Base-by-base conservation (phyloP, 2,113 vertebrate species). In the Anthoscopus minutus region DNA sequence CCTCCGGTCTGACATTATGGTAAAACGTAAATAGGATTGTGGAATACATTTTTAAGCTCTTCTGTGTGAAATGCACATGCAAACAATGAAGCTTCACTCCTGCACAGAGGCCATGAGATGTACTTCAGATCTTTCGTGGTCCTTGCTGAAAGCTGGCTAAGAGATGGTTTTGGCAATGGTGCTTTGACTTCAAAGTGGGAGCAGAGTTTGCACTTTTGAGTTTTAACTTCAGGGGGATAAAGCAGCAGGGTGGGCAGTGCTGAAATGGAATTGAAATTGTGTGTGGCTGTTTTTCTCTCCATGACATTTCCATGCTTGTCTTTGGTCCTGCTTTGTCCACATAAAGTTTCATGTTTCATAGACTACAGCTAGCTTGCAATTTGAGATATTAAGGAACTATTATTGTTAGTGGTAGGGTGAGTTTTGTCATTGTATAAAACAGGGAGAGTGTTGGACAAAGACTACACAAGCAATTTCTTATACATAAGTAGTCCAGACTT, bases 81-180 rank as follows among this genome's bases (percentile, higher is more conserved):
- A 12, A 57, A 73, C 0, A 0, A n/a, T 5, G 13, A 40, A 80
- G 27, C 9, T 65, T 51, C 9, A 3, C 13, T 54, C 54, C 19
- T 53, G 8, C 40, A 2, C 11, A 16, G 48, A 69, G 37, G 19
- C 45, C 11, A 1, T 4, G 19, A 82, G 58, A 28, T 71, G 61
- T 15, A 16, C n/a, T 58, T 66, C 17, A 24, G 3, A 12, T 31
- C 24, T 70, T 28, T 25, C 4, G 0, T 2, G 47, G 45, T 27
- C 19, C 28, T 33, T 53, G 27, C 35, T 3, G 3, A 47, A 65
- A 58, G 25, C 23, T 37, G 66, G 10, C 19, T 15, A 24, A 23
- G 42, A 45, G 11, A 4, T 23, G 16, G 8, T 35, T 81, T 71
- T 56, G 57, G 50, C 42, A 20, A 28, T 33, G 13, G 21, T 22